Conservation (phyloP, 2,888 invertebrate species). For the Rhamphomyia laevipes region DNA sequence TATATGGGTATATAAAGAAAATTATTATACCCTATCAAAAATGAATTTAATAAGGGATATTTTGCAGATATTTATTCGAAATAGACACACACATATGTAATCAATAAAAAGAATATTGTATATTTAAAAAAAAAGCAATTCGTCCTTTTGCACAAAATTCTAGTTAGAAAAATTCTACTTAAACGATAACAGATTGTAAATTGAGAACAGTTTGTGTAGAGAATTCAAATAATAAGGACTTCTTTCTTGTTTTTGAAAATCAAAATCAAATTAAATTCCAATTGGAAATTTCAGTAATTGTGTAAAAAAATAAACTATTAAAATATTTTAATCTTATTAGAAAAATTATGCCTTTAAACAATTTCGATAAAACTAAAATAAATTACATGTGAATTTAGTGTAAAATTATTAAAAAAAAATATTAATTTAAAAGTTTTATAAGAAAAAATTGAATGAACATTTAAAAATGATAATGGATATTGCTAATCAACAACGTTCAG, state of each 20-base stretch:
- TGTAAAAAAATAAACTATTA: too few species aligned
- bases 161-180: conserved; percentile 28
- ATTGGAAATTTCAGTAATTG: conserved; percentile 8
- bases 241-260: background rate
- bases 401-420: background rate
- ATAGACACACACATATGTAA: background rate
- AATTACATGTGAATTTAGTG: conserved; percentile 5
- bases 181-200: conserved; percentile 37
- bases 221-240: conserved; percentile 22
- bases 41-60: too few species aligned
- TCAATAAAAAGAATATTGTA: too few species aligned
- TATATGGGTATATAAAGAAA: too few species aligned
- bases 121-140: too few species aligned
- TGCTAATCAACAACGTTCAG: conserved; percentile 32
- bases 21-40: too few species aligned
- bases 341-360: conserved; percentile 4
- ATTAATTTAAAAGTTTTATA: background rate
- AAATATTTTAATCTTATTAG: too few species aligned
- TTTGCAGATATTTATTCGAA: too few species aligned
- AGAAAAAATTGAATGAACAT: conserved; percentile 11
- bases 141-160: too few species aligned
- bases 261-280: background rate
- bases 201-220: conserved; percentile 32
- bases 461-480: conserved; percentile 60
- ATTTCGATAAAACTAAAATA: too few species aligned